Conservation (phyloP, 2,797 vertebrate species). For the Periparus ater region DNA sequence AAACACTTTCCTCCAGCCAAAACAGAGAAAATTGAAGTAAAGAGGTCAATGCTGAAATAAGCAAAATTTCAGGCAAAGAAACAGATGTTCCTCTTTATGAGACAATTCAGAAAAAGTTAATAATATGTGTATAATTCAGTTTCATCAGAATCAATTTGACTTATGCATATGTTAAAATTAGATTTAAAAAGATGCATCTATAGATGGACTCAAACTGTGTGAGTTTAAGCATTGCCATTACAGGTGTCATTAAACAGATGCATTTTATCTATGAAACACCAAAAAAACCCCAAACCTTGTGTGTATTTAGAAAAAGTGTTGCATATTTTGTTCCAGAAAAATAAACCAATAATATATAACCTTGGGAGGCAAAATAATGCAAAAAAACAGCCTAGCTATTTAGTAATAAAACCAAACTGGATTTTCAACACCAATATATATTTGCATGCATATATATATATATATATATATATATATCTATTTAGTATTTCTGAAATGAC, state of each 20-base stretch:
- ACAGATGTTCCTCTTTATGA: background rate
- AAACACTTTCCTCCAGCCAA: background rate
- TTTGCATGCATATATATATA: background rate
- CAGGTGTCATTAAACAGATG: background rate
- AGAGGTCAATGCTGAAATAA: background rate
- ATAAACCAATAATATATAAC: background rate
- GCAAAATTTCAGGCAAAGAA: background rate
- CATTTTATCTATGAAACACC: background rate
- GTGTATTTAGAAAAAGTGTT: background rate
- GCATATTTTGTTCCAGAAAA: background rate
- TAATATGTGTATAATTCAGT: background rate
- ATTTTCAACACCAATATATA: background rate
- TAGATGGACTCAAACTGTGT: background rate
- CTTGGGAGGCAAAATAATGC: background rate
- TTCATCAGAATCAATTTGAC: background rate
- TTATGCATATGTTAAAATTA: background rate
- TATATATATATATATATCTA: background rate
- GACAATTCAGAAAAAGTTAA: background rate
- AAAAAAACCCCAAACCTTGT: rapidly evolving
- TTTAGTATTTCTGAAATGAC: background rate
- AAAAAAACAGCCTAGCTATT: background rate
- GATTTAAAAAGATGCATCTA: background rate
- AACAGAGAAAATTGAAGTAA: background rate
- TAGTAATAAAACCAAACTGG: background rate
- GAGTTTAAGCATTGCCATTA: background rate